A percentile compares a stretch with the other conserved stretches of the same genome.
Evolutionary conservation across 2,888 invertebrate genomes (phyloP).

Genomic region (Meloe dianella): DNA sequence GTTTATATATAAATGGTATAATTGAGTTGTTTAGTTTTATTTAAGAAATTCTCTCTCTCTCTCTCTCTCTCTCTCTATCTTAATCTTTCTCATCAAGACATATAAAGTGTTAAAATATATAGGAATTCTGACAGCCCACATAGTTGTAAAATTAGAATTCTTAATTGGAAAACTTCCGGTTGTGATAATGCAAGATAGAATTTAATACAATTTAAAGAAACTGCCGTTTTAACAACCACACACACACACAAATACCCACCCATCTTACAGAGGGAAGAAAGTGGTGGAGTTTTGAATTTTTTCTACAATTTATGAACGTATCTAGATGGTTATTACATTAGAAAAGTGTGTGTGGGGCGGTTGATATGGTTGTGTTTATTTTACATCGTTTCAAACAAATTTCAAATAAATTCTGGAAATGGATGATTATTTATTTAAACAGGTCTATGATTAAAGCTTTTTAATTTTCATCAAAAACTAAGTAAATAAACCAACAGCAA

Average conservation of each 20-base stretch:
- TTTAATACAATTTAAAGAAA: neutral
- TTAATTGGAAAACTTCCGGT: slow-evolving; percentile 20
- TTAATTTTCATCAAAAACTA: neutral
- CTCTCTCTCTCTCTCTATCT: neutral
- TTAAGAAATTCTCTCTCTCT: neutral
- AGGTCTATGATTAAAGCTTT: neutral
- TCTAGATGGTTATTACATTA: too few relatives aligned
- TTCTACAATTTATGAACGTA: too few relatives aligned
- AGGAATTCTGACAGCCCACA: slow-evolving; percentile 8
- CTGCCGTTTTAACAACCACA: neutral
- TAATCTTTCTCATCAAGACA: neutral
- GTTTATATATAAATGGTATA: neutral
- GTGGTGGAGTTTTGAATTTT: neutral
- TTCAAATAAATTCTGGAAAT: neutral
- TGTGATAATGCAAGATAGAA: slow-evolving; percentile 6
- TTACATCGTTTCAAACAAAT: neutral
- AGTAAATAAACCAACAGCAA: neutral
- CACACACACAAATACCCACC: too few relatives aligned
- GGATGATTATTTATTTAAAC: slow-evolving; percentile 4
- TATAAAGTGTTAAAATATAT: slow-evolving; percentile 11
- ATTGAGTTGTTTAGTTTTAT: slow-evolving; percentile 6
- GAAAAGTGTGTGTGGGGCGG: too few relatives aligned
- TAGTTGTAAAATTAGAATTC: slow-evolving; percentile 17
- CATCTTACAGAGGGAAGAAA: too few relatives aligned
- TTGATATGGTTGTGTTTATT: neutral